Base-by-base conservation (phyloP, 2,888 invertebrate species). In the Graphium colonna region DNA sequence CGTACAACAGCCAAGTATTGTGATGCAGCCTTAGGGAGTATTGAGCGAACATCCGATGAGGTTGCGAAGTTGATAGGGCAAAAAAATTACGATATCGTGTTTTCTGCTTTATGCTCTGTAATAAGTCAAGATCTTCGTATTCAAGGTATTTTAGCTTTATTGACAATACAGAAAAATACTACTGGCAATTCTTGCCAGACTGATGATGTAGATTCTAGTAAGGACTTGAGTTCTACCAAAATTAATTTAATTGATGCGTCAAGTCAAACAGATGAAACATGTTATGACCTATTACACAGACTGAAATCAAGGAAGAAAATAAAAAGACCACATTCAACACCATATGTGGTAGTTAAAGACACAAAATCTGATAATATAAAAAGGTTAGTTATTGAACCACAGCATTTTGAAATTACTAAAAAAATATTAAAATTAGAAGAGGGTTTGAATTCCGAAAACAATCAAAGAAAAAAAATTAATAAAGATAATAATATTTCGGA, bases 21-120 rank as follows among this genome's bases (percentile, higher is more conserved):
- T 3, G 60, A 56, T 7, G 48, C 52, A 1, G 52, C 58, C 1
- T 63, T 60, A 0, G 52, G 58, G 10, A 17, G 59, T 0, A 51
- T 62, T 1, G 74, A 77, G 41, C 72, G 74, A 56, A 77, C 74
- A 1, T 88, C 88, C 0, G 80, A 81, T 1, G 65, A 63, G 16
- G 55, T 87, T 0, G 67, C 71, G 0, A 67, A 66, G n/a, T 10
- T 82, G 0, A 80, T 88, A 0, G 88, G 88, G 0, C 82, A 84
- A 39, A 69, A 69, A 0, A 80, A 79, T 33, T 88, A 83, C 45
- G 77, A 83, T 16, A 66, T 65, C 0, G 52, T 86, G 0, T 73
- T 87, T 1, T 66, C 73, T 4, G 77, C 80, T 0, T 17, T 88
- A 3, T 79, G 81, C 46, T 80, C 84, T 0, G 72, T 86, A 0